Conservation (phyloP, 2,888 invertebrate species). For the Drosophila austrosaltans region DNA sequence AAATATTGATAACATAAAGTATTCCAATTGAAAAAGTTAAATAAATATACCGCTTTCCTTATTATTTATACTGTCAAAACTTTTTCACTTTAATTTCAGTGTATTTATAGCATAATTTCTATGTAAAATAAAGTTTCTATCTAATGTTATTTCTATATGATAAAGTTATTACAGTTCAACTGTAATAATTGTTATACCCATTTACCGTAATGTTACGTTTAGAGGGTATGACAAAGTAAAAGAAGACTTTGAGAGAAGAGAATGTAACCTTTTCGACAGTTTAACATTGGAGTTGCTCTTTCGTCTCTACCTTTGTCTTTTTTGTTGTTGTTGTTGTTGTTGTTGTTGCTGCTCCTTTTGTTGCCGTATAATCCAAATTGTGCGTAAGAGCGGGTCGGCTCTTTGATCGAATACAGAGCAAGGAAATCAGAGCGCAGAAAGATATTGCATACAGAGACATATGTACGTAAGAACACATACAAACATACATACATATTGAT, state of each 20-base stretch:
- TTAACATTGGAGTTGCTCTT: constrained; percentile 11
- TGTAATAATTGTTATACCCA: background rate
- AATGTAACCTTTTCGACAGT: constrained; percentile 18
- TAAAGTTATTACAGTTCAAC: too few species aligned
- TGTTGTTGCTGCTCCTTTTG: background rate
- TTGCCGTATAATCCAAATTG: constrained; percentile 8
- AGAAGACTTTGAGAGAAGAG: constrained; percentile 3
- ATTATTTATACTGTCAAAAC: too few species aligned
- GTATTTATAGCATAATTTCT: too few species aligned
- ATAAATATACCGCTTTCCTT: background rate
- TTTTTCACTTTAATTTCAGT: too few species aligned
- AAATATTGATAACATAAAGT: too few species aligned
- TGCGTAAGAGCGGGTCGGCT: constrained; percentile 8
- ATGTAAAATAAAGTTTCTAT: too few species aligned
- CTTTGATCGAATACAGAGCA: constrained; percentile 8
- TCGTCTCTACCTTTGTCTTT: constrained; percentile 1
- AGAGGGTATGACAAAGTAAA: background rate
- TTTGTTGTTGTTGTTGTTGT: constrained; percentile 6
- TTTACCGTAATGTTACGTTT: background rate
- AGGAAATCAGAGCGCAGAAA: background rate
- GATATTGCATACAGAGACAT: background rate
- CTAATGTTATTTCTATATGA: too few species aligned
- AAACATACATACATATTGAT: background rate
- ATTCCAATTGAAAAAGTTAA: background rate
- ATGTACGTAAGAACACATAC: background rate